phyloP scores from a whole-genome alignment of 1,140 invertebrate species.

The Penaeus japonicus region DNA sequence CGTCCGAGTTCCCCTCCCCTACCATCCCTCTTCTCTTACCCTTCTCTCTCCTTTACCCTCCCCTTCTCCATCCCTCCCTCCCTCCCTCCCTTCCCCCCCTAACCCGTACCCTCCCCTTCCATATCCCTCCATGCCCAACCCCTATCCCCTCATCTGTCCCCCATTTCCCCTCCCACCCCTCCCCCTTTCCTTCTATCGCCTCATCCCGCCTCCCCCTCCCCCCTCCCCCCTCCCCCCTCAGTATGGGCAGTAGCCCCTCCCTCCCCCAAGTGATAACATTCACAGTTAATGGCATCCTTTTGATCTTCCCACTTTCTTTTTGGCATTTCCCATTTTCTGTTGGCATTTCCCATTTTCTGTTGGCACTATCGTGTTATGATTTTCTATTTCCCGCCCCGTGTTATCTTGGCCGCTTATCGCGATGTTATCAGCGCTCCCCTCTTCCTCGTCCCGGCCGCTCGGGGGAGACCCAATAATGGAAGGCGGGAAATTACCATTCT shows the following conservation, averaged over 20 bases:
- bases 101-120: not conserved
- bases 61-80: not conserved
- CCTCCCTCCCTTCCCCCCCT: no score
- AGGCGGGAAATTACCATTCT: slow-evolving; percentile 40
- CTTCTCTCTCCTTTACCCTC: not conserved
- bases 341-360: not conserved
- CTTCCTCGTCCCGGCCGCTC: not conserved
- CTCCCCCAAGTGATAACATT: not conserved
- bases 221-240: not conserved
- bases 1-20: not conserved
- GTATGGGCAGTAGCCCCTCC: not conserved
- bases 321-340: slow-evolving; percentile 13
- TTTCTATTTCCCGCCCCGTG: slow-evolving; percentile 24
- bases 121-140: not conserved
- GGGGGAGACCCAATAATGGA: slow-evolving; percentile 30
- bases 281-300: slow-evolving; percentile 27
- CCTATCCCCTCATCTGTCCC: not conserved
- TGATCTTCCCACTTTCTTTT: slow-evolving; percentile 21
- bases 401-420: slow-evolving; percentile 23
- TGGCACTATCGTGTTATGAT: slow-evolving; percentile 30
- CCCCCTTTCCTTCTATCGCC: not conserved
- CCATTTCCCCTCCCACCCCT: not conserved
- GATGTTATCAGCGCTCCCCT: slow-evolving; percentile 13
- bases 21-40: no score
- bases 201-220: not conserved